A percentile compares a stretch with the other conserved stretches of the same genome.
These are phyloP conservation scores for Nothocercus julius DNA, from an alignment of 2,113 vertebrate genomes.

Conservation along the genomic window DNA sequence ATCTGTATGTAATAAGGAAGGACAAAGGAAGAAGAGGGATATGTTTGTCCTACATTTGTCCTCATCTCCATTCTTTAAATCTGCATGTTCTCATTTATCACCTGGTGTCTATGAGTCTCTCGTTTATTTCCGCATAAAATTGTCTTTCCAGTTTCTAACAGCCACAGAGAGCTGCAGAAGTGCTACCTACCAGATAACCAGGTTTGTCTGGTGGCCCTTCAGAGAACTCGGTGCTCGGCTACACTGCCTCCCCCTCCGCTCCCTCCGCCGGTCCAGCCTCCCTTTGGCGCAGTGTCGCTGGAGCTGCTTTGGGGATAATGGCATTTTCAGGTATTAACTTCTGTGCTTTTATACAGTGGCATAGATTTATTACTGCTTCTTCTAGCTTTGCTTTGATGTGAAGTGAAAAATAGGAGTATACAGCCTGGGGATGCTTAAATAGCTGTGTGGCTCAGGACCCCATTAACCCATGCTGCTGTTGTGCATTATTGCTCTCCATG, in stretches of 20 bases:
- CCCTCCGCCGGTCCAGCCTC: neutral
- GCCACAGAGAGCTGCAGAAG: neutral
- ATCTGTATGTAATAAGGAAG: neutral
- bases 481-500: neutral
- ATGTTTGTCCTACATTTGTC: neutral
- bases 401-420: neutral
- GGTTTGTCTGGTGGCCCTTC: neutral
- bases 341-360: neutral
- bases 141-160: neutral
- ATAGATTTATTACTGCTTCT: neutral
- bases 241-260: neutral
- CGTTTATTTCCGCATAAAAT: neutral
- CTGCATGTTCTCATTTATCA: neutral
- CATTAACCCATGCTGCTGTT: neutral
- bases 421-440: rapidly evolving
- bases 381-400: neutral
- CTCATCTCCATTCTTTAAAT: neutral
- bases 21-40: neutral
- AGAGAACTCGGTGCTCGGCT: neutral
- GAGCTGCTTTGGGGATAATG: neutral
- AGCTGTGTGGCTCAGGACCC: neutral
- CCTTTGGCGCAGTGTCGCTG: neutral
- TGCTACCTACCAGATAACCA: too few relatives aligned
- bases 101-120: neutral
- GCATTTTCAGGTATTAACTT: neutral